Evolutionary conservation across 2,888 invertebrate species (phyloP).

Genomic region (Petrolisthes cinctipes): DNA sequence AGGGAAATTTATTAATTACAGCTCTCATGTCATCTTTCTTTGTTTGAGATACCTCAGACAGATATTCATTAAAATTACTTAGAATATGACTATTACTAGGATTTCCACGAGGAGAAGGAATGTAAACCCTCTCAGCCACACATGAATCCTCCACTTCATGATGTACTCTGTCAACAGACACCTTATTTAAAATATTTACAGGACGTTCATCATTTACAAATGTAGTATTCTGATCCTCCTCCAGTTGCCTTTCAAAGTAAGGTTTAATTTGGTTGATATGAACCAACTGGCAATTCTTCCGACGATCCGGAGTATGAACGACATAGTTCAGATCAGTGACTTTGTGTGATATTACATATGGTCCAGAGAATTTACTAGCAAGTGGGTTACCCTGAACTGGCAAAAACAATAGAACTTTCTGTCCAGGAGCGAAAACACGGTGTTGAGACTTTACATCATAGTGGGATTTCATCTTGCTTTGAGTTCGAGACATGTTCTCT

Average conservation of each 20-base stretch:
- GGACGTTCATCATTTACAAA: background rate
- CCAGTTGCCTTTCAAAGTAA: background rate
- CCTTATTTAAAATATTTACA: background rate
- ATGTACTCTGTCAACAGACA: background rate
- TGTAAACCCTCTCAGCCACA: background rate
- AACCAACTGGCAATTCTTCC: background rate
- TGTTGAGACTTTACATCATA: background rate
- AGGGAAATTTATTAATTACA: background rate
- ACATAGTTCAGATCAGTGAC: constrained; percentile 4
- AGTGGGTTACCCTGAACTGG: constrained; percentile 5
- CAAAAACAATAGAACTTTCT: background rate
- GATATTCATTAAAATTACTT: background rate
- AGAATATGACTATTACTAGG: background rate
- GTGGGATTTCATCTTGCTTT: background rate
- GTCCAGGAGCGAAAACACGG: background rate
- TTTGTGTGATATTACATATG: background rate
- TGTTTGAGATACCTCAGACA: background rate
- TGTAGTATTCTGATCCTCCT: background rate
- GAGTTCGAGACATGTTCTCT: background rate
- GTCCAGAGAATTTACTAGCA: constrained; percentile 3
- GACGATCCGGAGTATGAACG: background rate
- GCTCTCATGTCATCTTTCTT: background rate
- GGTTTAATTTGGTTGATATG: constrained; percentile 13
- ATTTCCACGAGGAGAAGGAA: background rate
- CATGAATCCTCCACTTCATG: background rate